Evolutionary conservation across 2,113 vertebrate species (phyloP).

Genomic region (Ochotona curzoniae): DNA sequence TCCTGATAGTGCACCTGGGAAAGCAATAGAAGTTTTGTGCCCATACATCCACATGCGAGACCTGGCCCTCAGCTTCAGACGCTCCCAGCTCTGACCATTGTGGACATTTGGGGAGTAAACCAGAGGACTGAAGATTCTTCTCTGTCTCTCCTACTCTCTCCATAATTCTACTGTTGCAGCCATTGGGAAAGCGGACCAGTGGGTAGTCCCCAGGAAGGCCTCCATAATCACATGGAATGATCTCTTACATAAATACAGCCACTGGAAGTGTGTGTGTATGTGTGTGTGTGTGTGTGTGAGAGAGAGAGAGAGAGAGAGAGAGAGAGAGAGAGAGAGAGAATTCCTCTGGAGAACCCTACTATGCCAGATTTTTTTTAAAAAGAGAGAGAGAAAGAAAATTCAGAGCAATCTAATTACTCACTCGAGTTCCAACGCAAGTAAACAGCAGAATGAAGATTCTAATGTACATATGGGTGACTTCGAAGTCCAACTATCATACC

Average conservation of each 20-base stretch:
- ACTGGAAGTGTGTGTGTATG: neutral
- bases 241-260: neutral
- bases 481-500: neutral
- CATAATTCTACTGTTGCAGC: no score
- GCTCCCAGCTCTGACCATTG: no score
- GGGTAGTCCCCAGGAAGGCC: neutral
- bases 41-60: no score
- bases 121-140: no score
- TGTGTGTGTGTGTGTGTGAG: no score
- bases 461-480: neutral
- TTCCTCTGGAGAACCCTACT: neutral
- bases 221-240: neutral
- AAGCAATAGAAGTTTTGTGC: no score
- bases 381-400: neutral
- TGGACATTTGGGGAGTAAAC: no score
- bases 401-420: neutral
- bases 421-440: constrained; percentile 11
- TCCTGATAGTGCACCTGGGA: no score
- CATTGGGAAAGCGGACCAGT: neutral
- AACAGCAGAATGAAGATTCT: neutral
- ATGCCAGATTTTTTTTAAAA: neutral
- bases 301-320: no score
- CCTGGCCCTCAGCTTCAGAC: no score
- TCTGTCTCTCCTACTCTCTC: no score
- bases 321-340: neutral